These are phyloP conservation scores for Eremophila alpestris DNA, from an alignment of 2,797 vertebrate genomes.

Conservation along the genomic window DNA sequence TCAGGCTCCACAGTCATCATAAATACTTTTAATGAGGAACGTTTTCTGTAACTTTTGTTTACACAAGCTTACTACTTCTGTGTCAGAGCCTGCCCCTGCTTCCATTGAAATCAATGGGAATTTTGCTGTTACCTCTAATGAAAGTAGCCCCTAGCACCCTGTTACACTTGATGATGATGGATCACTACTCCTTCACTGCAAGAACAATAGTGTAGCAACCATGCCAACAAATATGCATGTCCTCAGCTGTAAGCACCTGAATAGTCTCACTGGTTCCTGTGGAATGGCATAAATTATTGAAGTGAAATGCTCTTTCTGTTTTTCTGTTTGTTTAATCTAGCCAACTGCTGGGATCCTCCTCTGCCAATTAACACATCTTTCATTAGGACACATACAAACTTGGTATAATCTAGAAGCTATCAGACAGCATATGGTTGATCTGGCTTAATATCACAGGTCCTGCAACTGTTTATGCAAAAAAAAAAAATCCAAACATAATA, in stretches of 20 bases:
- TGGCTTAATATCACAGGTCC: neutral
- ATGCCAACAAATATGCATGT: neutral
- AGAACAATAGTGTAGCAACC: neutral
- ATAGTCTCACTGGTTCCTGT: neutral
- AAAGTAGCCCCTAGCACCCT: neutral
- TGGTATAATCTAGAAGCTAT: neutral
- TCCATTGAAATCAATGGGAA: neutral
- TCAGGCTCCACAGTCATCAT: neutral
- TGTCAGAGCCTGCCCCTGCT: neutral
- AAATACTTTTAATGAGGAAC: conserved; percentile 17
- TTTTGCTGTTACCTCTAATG: neutral
- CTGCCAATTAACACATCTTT: neutral
- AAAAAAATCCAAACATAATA: neutral
- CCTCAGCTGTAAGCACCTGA: neutral
- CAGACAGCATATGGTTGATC: neutral
- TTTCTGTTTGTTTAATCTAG: neutral
- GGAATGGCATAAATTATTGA: neutral
- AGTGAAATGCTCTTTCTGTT: neutral
- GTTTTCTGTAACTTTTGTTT: conserved; percentile 12
- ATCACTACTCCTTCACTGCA: neutral
- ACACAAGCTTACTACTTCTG: neutral
- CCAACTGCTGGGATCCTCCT: neutral
- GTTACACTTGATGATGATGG: neutral
- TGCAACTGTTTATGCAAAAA: neutral
- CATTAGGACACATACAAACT: neutral